Conservation (phyloP, 1,140 invertebrate genomes). For the Luehdorfia chinensis region DNA sequence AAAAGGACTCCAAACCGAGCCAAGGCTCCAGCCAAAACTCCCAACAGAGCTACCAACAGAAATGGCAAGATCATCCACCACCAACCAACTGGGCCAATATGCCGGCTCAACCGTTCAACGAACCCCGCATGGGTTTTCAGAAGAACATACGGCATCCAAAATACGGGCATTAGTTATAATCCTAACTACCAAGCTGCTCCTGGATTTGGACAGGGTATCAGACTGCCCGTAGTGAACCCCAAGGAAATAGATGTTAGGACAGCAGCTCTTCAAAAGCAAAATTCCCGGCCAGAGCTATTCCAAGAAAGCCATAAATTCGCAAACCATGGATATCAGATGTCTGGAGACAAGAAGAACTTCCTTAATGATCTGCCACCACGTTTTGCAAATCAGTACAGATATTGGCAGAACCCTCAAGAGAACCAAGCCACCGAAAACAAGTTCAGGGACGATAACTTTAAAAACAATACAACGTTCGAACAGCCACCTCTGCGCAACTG, state of each 20-base stretch:
- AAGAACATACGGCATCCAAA: conserved; percentile 56
- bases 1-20: conserved; percentile 43
- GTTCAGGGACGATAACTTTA: conserved; percentile 53
- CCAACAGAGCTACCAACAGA: conserved; percentile 37
- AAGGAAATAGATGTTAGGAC: conserved; percentile 74
- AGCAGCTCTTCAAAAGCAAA: conserved; percentile 68
- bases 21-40: conserved; percentile 33
- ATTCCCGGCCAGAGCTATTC: conserved; percentile 52
- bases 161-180: conserved; percentile 43
- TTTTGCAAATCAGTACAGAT: conserved; percentile 65
- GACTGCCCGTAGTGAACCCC: conserved; percentile 71
- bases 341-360: conserved; percentile 63
- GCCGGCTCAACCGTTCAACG: conserved; percentile 28
- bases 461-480: conserved; percentile 21
- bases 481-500: conserved; percentile 25
- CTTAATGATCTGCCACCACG: conserved; percentile 65
- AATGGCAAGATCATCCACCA: conserved; percentile 31
- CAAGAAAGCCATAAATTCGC: conserved; percentile 48
- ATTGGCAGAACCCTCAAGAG: conserved; percentile 60
- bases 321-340: conserved; percentile 52
- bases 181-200: conserved; percentile 37
- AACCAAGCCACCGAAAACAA: conserved; percentile 54
- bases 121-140: conserved; percentile 44
- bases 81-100: conserved; percentile 31
- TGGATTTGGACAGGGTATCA: conserved; percentile 45